Evolutionary conservation across 2,113 vertebrate genomes (phyloP).

Genomic region (Forbesichthys agassizii): DNA sequence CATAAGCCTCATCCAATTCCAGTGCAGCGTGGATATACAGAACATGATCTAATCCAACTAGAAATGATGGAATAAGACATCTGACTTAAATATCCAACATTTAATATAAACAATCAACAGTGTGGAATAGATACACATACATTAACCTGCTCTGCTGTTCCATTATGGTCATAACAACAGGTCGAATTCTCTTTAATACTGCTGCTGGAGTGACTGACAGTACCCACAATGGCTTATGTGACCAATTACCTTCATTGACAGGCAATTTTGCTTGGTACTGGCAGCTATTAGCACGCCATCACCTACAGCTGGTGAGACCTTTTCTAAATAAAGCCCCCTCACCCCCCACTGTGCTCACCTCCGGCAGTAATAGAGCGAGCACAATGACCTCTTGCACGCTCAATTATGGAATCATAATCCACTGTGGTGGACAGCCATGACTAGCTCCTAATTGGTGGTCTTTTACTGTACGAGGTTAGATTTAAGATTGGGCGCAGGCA

Average conservation of each 20-base stretch:
- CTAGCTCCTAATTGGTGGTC: slow-evolving; percentile 59
- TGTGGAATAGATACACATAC: no score
- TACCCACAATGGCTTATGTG: slow-evolving; percentile 52
- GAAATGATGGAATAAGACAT: no score
- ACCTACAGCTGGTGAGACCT: slow-evolving; percentile 51
- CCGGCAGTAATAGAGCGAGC: slow-evolving; percentile 36
- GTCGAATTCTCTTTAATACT: slow-evolving; percentile 6
- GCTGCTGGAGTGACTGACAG: slow-evolving; percentile 46
- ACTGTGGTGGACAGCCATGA: slow-evolving; percentile 43
- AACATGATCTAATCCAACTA: no score
- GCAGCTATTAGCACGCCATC: slow-evolving; percentile 67
- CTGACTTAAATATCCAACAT: no score
- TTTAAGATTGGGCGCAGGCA: slow-evolving; percentile 34
- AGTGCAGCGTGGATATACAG: no score
- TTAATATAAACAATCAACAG: no score
- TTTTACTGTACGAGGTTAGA: slow-evolving; percentile 61
- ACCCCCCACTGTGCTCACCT: background rate
- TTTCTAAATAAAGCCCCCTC: slow-evolving; percentile 43
- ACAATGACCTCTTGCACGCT: slow-evolving; percentile 60
- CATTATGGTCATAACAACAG: no score
- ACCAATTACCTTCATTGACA: slow-evolving; percentile 70
- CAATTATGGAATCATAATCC: slow-evolving; percentile 67
- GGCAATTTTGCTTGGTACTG: slow-evolving; percentile 62
- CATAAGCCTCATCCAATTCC: no score
- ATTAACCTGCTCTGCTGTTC: no score